Evolutionary conservation across 2,797 vertebrate species (phyloP).

Genomic region (Gephyroberyx darwinii): DNA sequence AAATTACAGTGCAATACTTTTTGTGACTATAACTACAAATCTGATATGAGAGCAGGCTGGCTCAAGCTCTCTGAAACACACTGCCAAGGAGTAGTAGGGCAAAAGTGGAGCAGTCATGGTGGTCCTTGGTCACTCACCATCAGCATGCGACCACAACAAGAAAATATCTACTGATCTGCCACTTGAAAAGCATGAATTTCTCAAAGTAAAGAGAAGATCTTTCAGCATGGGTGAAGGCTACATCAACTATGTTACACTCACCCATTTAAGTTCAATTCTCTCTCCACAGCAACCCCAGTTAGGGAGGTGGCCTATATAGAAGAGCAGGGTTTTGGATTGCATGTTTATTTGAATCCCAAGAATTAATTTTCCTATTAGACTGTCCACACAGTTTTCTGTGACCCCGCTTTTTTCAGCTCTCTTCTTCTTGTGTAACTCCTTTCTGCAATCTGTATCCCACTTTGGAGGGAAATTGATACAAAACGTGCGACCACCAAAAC

Average conservation of each 20-base stretch:
- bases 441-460: background rate
- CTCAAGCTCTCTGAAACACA: background rate
- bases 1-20: no score
- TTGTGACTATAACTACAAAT: no score
- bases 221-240: background rate
- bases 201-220: background rate
- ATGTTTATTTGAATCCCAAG: background rate
- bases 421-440: no score
- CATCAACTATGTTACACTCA: background rate
- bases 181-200: background rate
- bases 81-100: background rate
- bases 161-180: background rate
- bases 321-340: background rate
- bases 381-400: background rate
- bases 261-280: no score
- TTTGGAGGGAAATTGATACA: background rate
- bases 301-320: no score
- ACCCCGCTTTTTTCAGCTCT: constrained; percentile 13
- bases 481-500: background rate
- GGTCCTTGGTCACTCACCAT: background rate
- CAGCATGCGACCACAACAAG: background rate
- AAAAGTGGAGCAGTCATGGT: background rate
- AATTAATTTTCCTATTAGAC: background rate
- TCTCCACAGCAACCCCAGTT: no score
- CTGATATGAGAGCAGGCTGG: no score